These are phyloP conservation scores for Podotricha telesiphe DNA, from an alignment of 2,888 invertebrate genomes.

Conservation along the genomic window DNA sequence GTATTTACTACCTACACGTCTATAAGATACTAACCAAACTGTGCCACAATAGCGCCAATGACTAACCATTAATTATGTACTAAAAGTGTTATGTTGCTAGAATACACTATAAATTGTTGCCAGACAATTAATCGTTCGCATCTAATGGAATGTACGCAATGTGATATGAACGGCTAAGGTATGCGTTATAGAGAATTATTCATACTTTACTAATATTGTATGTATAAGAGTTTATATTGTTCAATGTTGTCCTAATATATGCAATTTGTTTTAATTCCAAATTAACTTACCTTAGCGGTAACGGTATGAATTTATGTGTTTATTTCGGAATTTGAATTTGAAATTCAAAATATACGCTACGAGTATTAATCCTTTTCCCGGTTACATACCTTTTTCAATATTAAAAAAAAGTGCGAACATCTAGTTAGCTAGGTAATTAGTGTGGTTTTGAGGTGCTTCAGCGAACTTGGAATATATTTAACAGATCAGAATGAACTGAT, in stretches of 20 bases:
- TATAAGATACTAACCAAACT: not conserved
- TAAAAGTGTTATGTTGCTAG: constrained; percentile 33
- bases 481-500: too few species aligned
- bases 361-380: too few species aligned
- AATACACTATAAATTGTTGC: constrained; percentile 41
- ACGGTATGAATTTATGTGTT: too few species aligned
- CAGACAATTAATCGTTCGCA: constrained; percentile 30
- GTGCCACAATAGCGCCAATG: not conserved
- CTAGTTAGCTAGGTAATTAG: too few species aligned
- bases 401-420: too few species aligned
- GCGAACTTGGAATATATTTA: too few species aligned
- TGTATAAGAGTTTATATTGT: constrained; percentile 1
- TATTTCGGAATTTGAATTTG: too few species aligned
- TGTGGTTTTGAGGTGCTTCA: too few species aligned
- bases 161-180: constrained; percentile 38
- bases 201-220: not conserved
- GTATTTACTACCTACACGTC: not conserved
- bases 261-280: not conserved
- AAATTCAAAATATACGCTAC: too few species aligned
- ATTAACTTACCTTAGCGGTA: too few species aligned
- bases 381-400: too few species aligned
- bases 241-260: not conserved
- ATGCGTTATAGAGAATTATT: constrained; percentile 22
- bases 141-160: constrained; percentile 42
- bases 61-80: constrained; percentile 27